phyloP scores from a whole-genome alignment of 2,113 vertebrate species.

The Cacatua alba region DNA sequence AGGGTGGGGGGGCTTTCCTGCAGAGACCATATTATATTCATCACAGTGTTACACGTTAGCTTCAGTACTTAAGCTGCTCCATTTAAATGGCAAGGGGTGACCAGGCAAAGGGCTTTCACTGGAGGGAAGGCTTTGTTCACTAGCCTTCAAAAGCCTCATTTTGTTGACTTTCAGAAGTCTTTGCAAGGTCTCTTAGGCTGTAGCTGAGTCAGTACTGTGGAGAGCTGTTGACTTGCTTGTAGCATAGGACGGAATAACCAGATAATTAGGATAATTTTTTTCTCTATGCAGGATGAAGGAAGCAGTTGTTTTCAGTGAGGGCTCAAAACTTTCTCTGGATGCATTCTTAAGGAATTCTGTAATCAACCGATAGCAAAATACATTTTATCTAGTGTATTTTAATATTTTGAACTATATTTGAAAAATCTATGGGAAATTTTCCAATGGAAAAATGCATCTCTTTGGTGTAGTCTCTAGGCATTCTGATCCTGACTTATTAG shows the following conservation, averaged over 20 bases:
- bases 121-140: not conserved
- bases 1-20: not conserved
- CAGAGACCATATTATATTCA: not conserved
- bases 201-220: not conserved
- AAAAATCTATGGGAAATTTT: not conserved
- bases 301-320: not conserved
- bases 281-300: not conserved
- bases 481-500: not conserved
- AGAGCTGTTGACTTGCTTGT: not conserved
- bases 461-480: not conserved
- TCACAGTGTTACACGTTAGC: not conserved
- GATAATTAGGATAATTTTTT: not conserved
- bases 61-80: not conserved
- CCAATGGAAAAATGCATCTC: not conserved
- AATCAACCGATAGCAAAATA: not conserved
- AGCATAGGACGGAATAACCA: not conserved
- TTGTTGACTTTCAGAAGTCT: constrained; percentile 14
- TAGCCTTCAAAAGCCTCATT: not conserved
- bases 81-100: not conserved
- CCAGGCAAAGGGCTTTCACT: not conserved
- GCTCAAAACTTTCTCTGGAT: not conserved
- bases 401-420: not conserved
- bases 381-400: not conserved
- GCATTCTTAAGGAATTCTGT: not conserved
- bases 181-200: not conserved